Conservation (phyloP, 2,113 vertebrate genomes). For the Marmota flaviventris region DNA sequence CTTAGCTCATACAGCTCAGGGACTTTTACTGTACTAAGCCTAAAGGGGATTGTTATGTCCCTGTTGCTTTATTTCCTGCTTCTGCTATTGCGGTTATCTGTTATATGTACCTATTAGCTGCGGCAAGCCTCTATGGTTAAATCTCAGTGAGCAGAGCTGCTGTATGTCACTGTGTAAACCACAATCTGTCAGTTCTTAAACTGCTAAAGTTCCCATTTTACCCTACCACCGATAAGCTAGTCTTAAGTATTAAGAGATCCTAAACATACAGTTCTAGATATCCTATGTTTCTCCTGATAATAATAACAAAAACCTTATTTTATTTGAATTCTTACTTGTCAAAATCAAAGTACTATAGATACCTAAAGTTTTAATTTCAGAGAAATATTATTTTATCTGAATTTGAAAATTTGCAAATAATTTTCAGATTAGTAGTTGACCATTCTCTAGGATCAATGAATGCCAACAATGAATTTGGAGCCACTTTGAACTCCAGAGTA, state of each 20-base stretch:
- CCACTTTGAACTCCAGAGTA: background rate
- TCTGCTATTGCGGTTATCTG: no score
- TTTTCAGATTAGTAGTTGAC: background rate
- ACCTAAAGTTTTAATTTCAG: background rate
- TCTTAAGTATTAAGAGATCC: background rate
- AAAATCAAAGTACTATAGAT: conserved; percentile 10
- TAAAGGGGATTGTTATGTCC: no score
- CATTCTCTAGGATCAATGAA: conserved; percentile 2
- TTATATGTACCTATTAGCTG: no score
- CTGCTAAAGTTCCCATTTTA: no score
- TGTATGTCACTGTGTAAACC: no score
- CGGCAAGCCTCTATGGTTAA: no score
- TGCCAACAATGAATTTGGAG: background rate
- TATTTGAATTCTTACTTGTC: conserved; percentile 6
- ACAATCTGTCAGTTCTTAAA: no score
- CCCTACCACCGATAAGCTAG: no score
- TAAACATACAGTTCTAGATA: background rate
- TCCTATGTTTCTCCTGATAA: background rate
- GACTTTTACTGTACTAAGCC: no score
- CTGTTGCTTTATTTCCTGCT: no score
- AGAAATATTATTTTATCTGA: background rate
- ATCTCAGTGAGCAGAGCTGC: no score
- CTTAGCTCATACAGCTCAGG: no score
- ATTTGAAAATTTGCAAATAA: conserved; percentile 43
- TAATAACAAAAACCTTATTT: background rate